Evolutionary conservation across 2,888 invertebrate genomes (phyloP).

Genomic region (Eristalinus aeneus): DNA sequence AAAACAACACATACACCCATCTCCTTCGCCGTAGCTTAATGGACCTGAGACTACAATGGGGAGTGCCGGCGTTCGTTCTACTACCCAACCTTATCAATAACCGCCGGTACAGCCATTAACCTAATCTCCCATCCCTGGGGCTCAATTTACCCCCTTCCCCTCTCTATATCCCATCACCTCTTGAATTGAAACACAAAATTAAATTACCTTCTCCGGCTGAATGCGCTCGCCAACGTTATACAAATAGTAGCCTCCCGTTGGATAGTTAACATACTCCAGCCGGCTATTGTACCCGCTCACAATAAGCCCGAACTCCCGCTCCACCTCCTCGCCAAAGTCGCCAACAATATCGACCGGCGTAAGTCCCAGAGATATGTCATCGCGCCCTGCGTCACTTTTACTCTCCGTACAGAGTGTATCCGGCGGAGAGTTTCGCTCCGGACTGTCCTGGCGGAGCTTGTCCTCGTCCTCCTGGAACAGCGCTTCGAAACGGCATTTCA

Average conservation of each 20-base stretch:
- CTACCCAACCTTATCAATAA: background rate
- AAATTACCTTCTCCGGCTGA: constrained; percentile 63
- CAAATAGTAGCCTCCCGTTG: constrained; percentile 59
- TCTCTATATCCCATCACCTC: background rate
- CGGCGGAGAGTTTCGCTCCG: constrained; percentile 53
- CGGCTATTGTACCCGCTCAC: constrained; percentile 77
- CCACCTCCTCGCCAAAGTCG: constrained; percentile 78
- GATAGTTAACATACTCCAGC: constrained; percentile 59
- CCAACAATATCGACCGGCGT: constrained; percentile 79
- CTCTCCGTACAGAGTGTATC: constrained; percentile 62
- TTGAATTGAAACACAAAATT: background rate
- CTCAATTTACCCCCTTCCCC: background rate
- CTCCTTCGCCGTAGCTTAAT: background rate
- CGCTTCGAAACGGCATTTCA: constrained; percentile 53
- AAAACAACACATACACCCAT: too few species aligned
- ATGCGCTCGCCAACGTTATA: constrained; percentile 60
- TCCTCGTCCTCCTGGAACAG: constrained; percentile 46
- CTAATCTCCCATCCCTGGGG: background rate
- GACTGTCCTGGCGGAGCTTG: constrained; percentile 33
- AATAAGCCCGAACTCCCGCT: constrained; percentile 78
- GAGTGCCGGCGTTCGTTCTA: background rate
- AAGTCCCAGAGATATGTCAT: constrained; percentile 74
- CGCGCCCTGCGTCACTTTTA: constrained; percentile 65
- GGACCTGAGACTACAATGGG: background rate
- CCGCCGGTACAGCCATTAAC: background rate